Evolutionary conservation across 1,140 invertebrate species (phyloP), one percentile per base, ranked within the genome.

Genomic region (Luehdorfia chinensis): DNA sequence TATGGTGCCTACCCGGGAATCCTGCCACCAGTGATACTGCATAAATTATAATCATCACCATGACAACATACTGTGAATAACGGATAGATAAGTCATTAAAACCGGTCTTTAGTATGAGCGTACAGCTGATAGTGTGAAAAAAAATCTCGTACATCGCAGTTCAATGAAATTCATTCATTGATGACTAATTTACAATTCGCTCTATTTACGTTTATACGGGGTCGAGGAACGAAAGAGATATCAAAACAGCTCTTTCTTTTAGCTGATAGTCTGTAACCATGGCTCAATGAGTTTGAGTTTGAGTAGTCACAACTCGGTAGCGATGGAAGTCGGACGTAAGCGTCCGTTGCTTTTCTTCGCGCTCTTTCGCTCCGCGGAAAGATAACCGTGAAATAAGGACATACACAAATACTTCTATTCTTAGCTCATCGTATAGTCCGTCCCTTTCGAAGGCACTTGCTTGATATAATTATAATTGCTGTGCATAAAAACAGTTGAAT

Each of bases 301-400:
- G 64, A 76, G 67, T 83, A 85, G 80, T 85, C 67, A 77, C 75
- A 83, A 79, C 49, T 74, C 72, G 74, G 78, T 83, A 79, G 81
- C 81, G 81, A 85, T 81, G 81, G 78, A 75, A 80, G 73, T 62
- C 76, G 78, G 75, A 79, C 81, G 80, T 62, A 47, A 62, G 52
- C 52, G 55, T 54, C 59, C 57, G 47, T 47, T 52, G 56, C 50
- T 62, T 43, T 55, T 59, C 61, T 59, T 65, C 63, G 67, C 75
- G 75, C 68, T 72, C 68, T 70, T 71, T 76, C 70, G 67, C 71
- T 69, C 70, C 58, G 61, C 64, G 64, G 64, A 55, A 59, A 60
- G 63, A 52, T 54, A 54, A 43, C 39, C 50, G 69, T 67, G 66
- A 62, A 78, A 74, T 81, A 78, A 62, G 75, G 66, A 55, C 74